Conservation (phyloP, 2,113 vertebrate genomes). For the Hypomesus transpacificus region DNA sequence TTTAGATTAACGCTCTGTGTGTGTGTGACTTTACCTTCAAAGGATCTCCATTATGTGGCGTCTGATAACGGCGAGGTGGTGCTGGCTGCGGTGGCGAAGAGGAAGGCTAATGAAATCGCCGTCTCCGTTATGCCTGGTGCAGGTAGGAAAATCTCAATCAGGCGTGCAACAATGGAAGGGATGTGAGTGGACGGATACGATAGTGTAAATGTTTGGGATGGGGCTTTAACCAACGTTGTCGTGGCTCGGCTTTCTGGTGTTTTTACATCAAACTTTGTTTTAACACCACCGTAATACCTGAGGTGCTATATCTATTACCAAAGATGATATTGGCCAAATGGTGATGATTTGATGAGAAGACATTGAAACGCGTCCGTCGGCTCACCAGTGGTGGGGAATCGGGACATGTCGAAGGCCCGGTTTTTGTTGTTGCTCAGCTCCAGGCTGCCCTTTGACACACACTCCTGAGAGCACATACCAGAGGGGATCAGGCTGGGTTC, state of each 20-base stretch:
- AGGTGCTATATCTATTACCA: background rate
- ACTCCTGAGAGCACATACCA: slow-evolving; percentile 66
- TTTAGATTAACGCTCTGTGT: slow-evolving; percentile 49
- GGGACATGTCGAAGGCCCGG: slow-evolving; percentile 28
- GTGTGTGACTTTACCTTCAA: slow-evolving; percentile 84
- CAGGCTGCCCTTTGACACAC: slow-evolving; percentile 67
- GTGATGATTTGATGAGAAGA: background rate
- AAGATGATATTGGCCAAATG: background rate
- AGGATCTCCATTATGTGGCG: slow-evolving; percentile 98
- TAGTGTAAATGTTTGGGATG: too few relatives aligned
- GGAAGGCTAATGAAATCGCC: slow-evolving; percentile 88
- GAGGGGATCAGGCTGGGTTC: slow-evolving; percentile 65
- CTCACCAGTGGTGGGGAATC: too few relatives aligned
- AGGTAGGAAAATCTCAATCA: slow-evolving; percentile 71
- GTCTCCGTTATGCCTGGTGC: slow-evolving; percentile 74
- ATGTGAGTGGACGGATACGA: background rate
- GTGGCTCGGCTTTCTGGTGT: too few relatives aligned
- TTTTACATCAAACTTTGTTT: too few relatives aligned
- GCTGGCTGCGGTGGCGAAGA: slow-evolving; percentile 91
- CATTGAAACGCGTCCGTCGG: too few relatives aligned
- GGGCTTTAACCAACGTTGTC: too few relatives aligned
- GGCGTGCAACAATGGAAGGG: background rate
- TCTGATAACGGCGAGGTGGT: slow-evolving; percentile 94
- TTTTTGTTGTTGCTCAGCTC: slow-evolving; percentile 37
- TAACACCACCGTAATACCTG: too few relatives aligned